Evolutionary conservation across 2,113 vertebrate genomes (phyloP).

Genomic region (Ibidorhyncha struthersii): DNA sequence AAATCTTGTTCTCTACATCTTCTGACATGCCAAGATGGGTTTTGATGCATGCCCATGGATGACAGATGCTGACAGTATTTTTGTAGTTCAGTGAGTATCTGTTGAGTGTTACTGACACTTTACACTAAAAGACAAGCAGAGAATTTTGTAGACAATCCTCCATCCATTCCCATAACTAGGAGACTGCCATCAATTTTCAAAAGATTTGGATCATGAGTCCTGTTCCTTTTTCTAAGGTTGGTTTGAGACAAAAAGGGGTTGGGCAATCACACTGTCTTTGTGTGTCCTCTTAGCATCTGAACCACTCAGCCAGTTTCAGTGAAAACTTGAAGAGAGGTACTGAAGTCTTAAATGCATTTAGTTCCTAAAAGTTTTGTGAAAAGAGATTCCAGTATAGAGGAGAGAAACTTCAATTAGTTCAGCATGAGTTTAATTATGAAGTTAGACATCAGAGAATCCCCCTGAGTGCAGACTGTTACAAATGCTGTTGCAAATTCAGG

Average conservation of each 20-base stretch:
- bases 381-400: background rate
- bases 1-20: background rate
- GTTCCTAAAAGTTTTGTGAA: background rate
- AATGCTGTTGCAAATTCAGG: background rate
- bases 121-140: background rate
- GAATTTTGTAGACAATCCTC: background rate
- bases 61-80: background rate
- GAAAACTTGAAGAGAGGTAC: background rate
- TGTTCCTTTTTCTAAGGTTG: background rate
- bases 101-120: background rate
- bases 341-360: background rate
- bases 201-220: background rate
- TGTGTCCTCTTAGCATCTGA: background rate
- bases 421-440: background rate
- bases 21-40: background rate
- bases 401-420: conserved; percentile 1
- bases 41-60: background rate
- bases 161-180: background rate
- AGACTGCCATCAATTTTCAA: background rate
- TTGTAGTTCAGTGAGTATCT: background rate
- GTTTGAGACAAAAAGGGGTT: background rate
- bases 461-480: background rate
- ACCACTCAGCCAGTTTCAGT: background rate
- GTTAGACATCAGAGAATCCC: background rate
- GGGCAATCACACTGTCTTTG: background rate